Conservation (phyloP, 1,140 invertebrate genomes). For the Delia radicum region DNA sequence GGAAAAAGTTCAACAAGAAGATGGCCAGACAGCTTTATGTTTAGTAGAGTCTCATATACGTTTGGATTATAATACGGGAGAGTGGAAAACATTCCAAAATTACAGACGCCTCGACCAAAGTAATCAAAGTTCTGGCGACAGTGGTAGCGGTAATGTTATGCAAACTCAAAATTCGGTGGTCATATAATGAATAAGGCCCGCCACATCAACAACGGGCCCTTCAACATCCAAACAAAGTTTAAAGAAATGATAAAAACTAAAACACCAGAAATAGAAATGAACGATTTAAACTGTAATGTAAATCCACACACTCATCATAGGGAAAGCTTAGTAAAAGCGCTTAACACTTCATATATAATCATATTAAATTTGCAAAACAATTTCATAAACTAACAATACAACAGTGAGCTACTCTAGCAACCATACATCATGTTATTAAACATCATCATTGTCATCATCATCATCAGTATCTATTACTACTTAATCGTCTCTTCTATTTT, state of each 20-base stretch:
- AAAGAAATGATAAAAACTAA: background rate
- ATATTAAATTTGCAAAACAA: background rate
- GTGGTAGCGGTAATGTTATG: conserved; percentile 24
- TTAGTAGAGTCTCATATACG: conserved; percentile 82
- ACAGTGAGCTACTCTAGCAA: background rate
- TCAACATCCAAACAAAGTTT: conserved; percentile 5
- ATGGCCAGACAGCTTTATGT: conserved; percentile 62
- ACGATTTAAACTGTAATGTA: background rate
- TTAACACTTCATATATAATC: background rate
- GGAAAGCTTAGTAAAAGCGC: conserved; percentile 21
- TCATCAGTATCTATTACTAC: background rate
- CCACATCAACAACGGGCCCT: conserved; percentile 4
- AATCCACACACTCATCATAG: background rate
- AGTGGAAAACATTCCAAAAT: conserved; percentile 84
- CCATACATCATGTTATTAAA: background rate
- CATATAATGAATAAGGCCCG: conserved; percentile 28
- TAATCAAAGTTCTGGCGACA: conserved; percentile 24
- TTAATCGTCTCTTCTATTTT: background rate
- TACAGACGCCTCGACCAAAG: conserved; percentile 59
- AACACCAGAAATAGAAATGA: background rate
- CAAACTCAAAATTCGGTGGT: conserved; percentile 34
- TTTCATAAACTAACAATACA: background rate
- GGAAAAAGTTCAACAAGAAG: conserved; percentile 69
- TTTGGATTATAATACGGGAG: conserved; percentile 84
- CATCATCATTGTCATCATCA: background rate